Conservation (phyloP, 2,888 invertebrate species). For the Choristoneura rosaceana region DNA sequence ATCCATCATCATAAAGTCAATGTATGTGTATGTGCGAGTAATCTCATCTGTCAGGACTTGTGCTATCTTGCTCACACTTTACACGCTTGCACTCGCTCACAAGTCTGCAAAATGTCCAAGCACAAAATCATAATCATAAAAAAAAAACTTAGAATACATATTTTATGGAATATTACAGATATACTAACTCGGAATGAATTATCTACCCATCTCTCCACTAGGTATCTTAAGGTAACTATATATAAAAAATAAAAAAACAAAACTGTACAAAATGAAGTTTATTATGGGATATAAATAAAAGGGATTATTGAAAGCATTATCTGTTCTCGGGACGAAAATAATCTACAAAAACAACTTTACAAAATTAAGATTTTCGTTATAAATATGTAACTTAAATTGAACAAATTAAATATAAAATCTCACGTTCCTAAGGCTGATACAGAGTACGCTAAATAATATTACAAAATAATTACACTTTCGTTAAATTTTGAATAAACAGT, state of each 20-base stretch:
- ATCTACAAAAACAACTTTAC: conserved; percentile 29
- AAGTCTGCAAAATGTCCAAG: neutral
- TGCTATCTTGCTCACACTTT: too few species aligned
- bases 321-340: conserved; percentile 45
- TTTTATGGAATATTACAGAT: neutral
- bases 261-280: conserved; percentile 76
- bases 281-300: conserved; percentile 73
- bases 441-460: conserved; percentile 43
- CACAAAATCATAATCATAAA: neutral
- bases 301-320: conserved; percentile 65
- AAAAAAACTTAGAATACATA: neutral
- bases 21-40: too few species aligned
- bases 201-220: neutral
- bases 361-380: conserved; percentile 44
- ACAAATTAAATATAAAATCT: conserved; percentile 34
- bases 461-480: conserved; percentile 27
- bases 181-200: too few species aligned
- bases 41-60: too few species aligned
- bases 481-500: conserved; percentile 40
- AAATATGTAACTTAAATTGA: conserved; percentile 14
- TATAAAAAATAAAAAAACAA: conserved; percentile 60
- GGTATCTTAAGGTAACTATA: conserved; percentile 38
- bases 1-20: too few species aligned
- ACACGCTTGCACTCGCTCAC: too few species aligned
- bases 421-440: conserved; percentile 23